Conservation (phyloP, 35 echinoderm and acorn worm species). For the Eucidaris tribuloides region DNA sequence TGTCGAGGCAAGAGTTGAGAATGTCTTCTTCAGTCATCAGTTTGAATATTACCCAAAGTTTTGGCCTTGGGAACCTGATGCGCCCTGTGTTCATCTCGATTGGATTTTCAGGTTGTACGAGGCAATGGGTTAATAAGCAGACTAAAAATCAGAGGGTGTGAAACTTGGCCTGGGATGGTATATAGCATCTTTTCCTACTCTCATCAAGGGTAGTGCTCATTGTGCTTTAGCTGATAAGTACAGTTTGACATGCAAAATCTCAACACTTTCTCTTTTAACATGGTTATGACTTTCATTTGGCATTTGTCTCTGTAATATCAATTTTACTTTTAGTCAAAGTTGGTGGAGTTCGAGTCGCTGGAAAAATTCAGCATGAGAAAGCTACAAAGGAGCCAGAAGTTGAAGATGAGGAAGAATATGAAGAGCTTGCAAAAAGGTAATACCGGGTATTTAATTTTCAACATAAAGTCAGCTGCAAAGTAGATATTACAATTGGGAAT, state of each 20-base stretch:
- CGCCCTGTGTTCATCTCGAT: too few species aligned
- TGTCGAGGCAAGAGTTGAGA: too few species aligned
- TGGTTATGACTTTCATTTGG: not conserved
- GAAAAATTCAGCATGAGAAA: slow-evolving; percentile 57
- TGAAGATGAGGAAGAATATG: slow-evolving; percentile 81
- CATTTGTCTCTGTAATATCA: not conserved
- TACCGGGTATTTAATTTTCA: too few species aligned
- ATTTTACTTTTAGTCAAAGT: slow-evolving; percentile 67
- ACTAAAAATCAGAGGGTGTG: too few species aligned
- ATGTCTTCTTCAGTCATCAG: too few species aligned
- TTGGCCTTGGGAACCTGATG: too few species aligned
- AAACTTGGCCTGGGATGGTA: not conserved
- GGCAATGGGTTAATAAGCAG: too few species aligned
- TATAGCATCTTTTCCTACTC: not conserved
- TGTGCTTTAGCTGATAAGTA: not conserved
- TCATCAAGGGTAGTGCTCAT: not conserved
- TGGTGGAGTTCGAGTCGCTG: slow-evolving; percentile 82
- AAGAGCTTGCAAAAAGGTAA: slow-evolving; percentile 70
- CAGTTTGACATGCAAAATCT: not conserved
- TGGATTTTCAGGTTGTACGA: too few species aligned
- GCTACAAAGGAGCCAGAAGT: slow-evolving; percentile 38
- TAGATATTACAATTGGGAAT: too few species aligned
- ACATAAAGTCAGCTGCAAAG: too few species aligned
- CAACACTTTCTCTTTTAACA: not conserved
- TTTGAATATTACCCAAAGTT: too few species aligned